Base-by-base conservation (phyloP, 2,888 invertebrate genomes). In the Xylota sylvarum region DNA sequence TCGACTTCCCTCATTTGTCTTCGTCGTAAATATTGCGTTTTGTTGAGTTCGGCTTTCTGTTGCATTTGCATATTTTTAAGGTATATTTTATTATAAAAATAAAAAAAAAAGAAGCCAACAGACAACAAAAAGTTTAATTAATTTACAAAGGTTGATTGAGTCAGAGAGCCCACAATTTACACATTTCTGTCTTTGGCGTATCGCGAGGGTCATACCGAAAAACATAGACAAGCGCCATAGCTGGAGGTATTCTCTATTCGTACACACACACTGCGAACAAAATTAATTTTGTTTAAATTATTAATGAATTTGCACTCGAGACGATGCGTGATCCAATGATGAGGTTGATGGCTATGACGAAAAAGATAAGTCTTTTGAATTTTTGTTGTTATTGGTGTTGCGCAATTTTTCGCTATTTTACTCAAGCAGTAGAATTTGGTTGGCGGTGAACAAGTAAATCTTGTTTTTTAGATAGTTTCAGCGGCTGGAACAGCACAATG, bases 281-380 rank as follows among this genome's bases (percentile, higher is more conserved):
- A 56, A n/a, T 52, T 14, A 32, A 55, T 19, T 69, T 72, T 46
- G 23, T 72, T 72, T 58, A 37, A 56, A 56, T 67, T 56, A 58
- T 74, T 67, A 76, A 76, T 76, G 56, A 76, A 50, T 76, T 67
- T 65, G 76, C 76, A 67, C 67, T 67, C 58, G 64, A 65, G 73
- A 48, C 17, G 17, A 32, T 14, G 48, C 23, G 60, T 50, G 60
- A 60, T 58, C 56, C 56, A 60, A 23, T 35, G 37, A 17, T 58
- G 70, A 35, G 19, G 17, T 40, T 14, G 46, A 12, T 32, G 19
- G 12, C 5, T 19, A n/a, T 32, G 23, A 17, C 30, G 35, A 65
- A 37, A 50, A 37, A 23, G 23, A 32, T 35, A 19, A 46, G 17
- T 17, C 14, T 19, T 48, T 48, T 23, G 48, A 55, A 46, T 55